These are phyloP conservation scores for Drosophila peninsularis DNA, from an alignment of 2,888 invertebrate genomes.

Conservation along the genomic window DNA sequence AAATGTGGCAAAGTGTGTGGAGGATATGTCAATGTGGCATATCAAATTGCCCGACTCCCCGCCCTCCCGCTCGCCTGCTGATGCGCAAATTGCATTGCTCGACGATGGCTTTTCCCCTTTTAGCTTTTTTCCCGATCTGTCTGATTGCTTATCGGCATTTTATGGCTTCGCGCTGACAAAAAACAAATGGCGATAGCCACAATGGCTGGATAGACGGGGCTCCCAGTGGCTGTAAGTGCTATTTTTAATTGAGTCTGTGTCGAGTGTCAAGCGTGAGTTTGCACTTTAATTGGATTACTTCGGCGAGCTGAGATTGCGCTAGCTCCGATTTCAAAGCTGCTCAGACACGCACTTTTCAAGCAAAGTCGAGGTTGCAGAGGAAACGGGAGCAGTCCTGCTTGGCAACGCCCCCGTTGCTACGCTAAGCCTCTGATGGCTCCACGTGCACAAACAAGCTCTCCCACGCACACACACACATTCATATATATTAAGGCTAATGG, in stretches of 20 bases:
- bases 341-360: slow-evolving; percentile 38
- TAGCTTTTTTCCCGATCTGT: slow-evolving; percentile 27
- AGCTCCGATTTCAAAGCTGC: slow-evolving; percentile 37
- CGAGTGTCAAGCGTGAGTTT: slow-evolving; percentile 34
- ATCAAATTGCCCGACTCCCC: not conserved
- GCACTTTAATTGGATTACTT: slow-evolving; percentile 66
- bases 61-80: slow-evolving; percentile 17
- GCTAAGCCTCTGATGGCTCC: slow-evolving; percentile 33
- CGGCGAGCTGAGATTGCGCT: slow-evolving; percentile 42
- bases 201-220: not conserved
- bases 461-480: not conserved
- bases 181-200: slow-evolving; percentile 12
- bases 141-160: slow-evolving; percentile 60
- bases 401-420: slow-evolving; percentile 29
- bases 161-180: slow-evolving; percentile 50
- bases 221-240: slow-evolving; percentile 19
- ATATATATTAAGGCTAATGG: slow-evolving; percentile 62
- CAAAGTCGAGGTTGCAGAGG: slow-evolving; percentile 13
- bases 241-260: slow-evolving; percentile 58
- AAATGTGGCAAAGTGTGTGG: slow-evolving; percentile 18
- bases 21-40: slow-evolving; percentile 12
- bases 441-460: slow-evolving; percentile 20
- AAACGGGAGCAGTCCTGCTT: not conserved
- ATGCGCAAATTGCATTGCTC: slow-evolving; percentile 69
- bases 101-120: slow-evolving; percentile 18